Evolutionary conservation across 2,113 vertebrate genomes (phyloP).

Genomic region (Oenanthe melanoleuca): DNA sequence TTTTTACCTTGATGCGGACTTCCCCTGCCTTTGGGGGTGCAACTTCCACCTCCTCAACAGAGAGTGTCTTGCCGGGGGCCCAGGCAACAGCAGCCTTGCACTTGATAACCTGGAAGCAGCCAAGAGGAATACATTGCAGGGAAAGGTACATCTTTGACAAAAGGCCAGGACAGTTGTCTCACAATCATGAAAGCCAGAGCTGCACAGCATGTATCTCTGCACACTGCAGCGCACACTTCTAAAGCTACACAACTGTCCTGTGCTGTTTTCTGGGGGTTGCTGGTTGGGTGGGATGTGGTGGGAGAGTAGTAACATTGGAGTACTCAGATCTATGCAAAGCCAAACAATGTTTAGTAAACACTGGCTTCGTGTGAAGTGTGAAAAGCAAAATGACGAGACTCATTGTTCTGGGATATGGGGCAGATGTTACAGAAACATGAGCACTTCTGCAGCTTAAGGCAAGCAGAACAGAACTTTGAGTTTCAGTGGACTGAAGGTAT

Average conservation of each 20-base stretch:
- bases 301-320: not conserved
- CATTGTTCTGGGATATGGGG: fast-evolving
- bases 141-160: not conserved
- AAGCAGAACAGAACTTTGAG: not conserved
- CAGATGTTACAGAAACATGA: not conserved
- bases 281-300: not conserved
- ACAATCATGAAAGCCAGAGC: not conserved
- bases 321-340: fast-evolving
- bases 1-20: not conserved
- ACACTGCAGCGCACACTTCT: too few species aligned
- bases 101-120: constrained; percentile 63
- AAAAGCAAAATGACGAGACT: not conserved
- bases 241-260: not conserved
- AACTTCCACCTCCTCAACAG: constrained; percentile 73
- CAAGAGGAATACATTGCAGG: not conserved
- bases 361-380: not conserved
- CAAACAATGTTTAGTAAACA: not conserved
- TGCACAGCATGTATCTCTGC: not conserved
- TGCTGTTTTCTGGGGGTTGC: not conserved
- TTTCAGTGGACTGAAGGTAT: not conserved
- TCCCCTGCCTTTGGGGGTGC: constrained; percentile 52
- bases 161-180: not conserved
- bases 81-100: constrained; percentile 75
- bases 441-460: not conserved
- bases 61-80: constrained; percentile 51